phyloP scores from a whole-genome alignment of 2,888 invertebrate genomes.

The Clanis bilineata region DNA sequence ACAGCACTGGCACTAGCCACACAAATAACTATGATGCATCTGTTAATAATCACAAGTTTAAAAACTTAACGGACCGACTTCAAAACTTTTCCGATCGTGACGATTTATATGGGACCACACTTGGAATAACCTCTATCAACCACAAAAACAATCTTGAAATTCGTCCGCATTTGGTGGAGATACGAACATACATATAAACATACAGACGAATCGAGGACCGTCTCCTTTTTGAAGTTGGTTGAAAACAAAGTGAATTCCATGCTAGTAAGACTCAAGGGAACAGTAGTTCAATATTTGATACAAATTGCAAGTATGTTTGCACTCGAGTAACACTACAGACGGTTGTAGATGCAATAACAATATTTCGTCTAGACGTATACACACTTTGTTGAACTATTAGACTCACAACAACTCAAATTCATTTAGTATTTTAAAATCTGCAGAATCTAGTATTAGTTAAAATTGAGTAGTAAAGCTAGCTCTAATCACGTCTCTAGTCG shows the following conservation, averaged over 20 bases:
- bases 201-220: no score
- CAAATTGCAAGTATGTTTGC: conserved; percentile 12
- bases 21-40: no score
- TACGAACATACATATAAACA: no score
- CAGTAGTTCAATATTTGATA: background rate
- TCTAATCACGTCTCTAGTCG: no score
- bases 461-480: background rate
- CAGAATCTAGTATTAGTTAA: background rate
- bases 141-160: no score
- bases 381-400: conserved; percentile 2
- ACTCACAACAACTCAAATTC: background rate
- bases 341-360: background rate
- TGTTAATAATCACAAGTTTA: no score
- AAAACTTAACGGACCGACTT: no score
- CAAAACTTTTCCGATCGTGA: no score
- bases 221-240: background rate
- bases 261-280: background rate
- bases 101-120: no score
- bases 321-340: background rate
- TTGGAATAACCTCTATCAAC: no score
- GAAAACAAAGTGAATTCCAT: background rate
- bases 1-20: no score
- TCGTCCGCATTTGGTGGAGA: no score
- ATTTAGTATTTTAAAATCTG: background rate
- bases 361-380: background rate